phyloP scores from a whole-genome alignment of 2,888 invertebrate genomes.

The Neuroscelio doddi region DNA sequence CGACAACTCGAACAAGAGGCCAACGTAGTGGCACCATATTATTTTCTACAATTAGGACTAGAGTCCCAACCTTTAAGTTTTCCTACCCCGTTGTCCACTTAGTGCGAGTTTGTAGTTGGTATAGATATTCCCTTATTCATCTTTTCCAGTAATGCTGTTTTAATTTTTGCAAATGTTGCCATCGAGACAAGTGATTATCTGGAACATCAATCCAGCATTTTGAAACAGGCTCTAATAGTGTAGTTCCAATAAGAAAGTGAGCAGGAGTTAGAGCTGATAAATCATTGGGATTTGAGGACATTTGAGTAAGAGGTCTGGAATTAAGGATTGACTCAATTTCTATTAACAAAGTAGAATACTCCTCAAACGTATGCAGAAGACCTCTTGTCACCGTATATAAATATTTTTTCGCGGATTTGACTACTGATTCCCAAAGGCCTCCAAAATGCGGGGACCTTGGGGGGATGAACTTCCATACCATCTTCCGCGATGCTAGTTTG shows the following conservation, averaged over 20 bases:
- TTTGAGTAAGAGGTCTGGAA: conserved; percentile 23
- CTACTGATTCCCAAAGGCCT: conserved; percentile 54
- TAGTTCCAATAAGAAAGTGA: conserved; percentile 49
- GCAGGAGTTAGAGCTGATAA: conserved; percentile 50
- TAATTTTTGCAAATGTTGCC: conserved; percentile 11
- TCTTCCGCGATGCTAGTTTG: conserved; percentile 7
- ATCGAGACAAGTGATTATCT: too few species aligned
- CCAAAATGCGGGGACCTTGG: conserved; percentile 33
- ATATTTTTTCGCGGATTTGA: conserved; percentile 52
- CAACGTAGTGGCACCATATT: too few species aligned
- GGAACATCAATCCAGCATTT: conserved; percentile 5
- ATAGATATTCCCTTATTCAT: too few species aligned
- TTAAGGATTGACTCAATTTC: conserved; percentile 48
- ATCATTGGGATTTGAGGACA: conserved; percentile 33
- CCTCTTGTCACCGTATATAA: background rate
- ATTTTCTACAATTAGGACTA: too few species aligned
- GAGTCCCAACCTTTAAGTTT: too few species aligned
- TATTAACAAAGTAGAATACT: conserved; percentile 43
- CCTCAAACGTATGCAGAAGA: conserved; percentile 42
- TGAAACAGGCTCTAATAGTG: too few species aligned
- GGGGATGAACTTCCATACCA: conserved; percentile 41
- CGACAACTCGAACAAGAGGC: background rate
- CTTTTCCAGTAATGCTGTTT: conserved; percentile 11
- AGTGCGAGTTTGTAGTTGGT: too few species aligned
- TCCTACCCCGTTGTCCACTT: too few species aligned